A percentile compares a stretch with the other conserved stretches of the same genome.
These are phyloP conservation scores for Aeoliscus strigatus DNA, from an alignment of 2,797 vertebrate genomes.

Conservation along the genomic window DNA sequence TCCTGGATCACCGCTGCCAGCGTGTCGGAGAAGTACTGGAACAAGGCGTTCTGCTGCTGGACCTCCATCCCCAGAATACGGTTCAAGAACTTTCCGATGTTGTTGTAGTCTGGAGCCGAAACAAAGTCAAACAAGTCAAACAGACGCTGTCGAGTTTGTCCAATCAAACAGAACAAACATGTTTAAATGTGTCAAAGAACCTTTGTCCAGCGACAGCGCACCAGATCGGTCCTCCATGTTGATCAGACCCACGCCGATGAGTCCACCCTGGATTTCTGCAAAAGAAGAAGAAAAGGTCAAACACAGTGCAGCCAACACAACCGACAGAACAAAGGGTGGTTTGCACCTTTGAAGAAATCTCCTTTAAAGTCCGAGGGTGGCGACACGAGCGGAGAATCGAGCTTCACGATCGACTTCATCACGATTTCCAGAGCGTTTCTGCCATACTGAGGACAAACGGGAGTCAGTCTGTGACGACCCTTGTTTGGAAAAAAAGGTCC, in stretches of 20 bases:
- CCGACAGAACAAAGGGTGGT: too few relatives aligned
- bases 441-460: slow-evolving; percentile 81
- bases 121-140: neutral
- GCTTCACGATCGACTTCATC: slow-evolving; percentile 97
- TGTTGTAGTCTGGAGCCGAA: slow-evolving; percentile 88
- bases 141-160: too few relatives aligned
- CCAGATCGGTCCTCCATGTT: slow-evolving; percentile 92
- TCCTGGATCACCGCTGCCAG: slow-evolving; percentile 93
- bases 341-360: slow-evolving; percentile 95
- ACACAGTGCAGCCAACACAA: too few relatives aligned
- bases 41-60: slow-evolving; percentile 94
- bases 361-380: slow-evolving; percentile 89
- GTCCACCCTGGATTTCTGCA: slow-evolving; percentile 88
- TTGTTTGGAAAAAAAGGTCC: accelerated
- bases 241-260: slow-evolving; percentile 96
- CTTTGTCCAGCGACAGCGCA: slow-evolving; percentile 90
- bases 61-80: slow-evolving; percentile 98
- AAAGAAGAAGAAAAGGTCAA: too few relatives aligned
- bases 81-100: slow-evolving; percentile 97
- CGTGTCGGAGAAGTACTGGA: slow-evolving; percentile 97
- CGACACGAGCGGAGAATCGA: slow-evolving; percentile 88
- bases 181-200: too few relatives aligned
- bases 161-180: too few relatives aligned
- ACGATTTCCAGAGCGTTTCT: slow-evolving; percentile 96
- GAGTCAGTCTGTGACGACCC: slow-evolving; percentile 9